These are phyloP conservation scores for Atopsyche davidsoni DNA, from an alignment of 1,140 invertebrate genomes.

Conservation along the genomic window DNA sequence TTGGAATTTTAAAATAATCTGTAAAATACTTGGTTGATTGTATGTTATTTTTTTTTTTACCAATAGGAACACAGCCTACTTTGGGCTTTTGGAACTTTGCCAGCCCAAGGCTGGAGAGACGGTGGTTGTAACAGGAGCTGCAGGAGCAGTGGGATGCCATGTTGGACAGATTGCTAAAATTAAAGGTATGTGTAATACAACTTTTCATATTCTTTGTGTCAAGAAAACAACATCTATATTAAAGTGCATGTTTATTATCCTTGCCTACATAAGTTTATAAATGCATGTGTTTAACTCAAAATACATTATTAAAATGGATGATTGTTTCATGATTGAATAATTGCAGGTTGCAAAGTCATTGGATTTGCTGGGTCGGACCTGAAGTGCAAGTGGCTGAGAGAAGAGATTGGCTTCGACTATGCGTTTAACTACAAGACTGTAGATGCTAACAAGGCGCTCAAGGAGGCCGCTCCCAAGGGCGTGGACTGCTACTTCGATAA, in stretches of 20 bases:
- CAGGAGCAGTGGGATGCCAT: slow-evolving; percentile 61
- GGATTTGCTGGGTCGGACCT: slow-evolving; percentile 64
- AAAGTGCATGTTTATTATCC: too few species aligned
- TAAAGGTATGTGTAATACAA: slow-evolving; percentile 41
- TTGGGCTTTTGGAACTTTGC: slow-evolving; percentile 64
- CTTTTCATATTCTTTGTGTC: too few species aligned
- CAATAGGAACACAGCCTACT: slow-evolving; percentile 69
- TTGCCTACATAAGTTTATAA: too few species aligned
- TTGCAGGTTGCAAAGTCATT: slow-evolving; percentile 58
- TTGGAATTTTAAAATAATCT: too few species aligned
- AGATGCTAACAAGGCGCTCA: slow-evolving; percentile 50
- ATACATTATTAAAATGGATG: slow-evolving; percentile 7
- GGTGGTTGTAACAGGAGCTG: slow-evolving; percentile 59
- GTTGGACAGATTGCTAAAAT: slow-evolving; percentile 72
- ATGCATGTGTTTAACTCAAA: not conserved
- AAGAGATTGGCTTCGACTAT: slow-evolving; percentile 60
- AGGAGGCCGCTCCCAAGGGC: slow-evolving; percentile 55
- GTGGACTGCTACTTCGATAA: slow-evolving; percentile 69
- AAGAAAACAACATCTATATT: too few species aligned
- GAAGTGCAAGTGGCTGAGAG: slow-evolving; percentile 61
- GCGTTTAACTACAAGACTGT: slow-evolving; percentile 67
- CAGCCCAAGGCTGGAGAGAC: slow-evolving; percentile 61
- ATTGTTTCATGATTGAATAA: too few species aligned
- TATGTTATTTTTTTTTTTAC: too few species aligned
- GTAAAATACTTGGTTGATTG: too few species aligned